A percentile compares a stretch with the other conserved stretches of the same genome.
These are phyloP conservation scores for Tapirus terrestris DNA, from an alignment of 2,113 vertebrate species.

Conservation along the genomic window DNA sequence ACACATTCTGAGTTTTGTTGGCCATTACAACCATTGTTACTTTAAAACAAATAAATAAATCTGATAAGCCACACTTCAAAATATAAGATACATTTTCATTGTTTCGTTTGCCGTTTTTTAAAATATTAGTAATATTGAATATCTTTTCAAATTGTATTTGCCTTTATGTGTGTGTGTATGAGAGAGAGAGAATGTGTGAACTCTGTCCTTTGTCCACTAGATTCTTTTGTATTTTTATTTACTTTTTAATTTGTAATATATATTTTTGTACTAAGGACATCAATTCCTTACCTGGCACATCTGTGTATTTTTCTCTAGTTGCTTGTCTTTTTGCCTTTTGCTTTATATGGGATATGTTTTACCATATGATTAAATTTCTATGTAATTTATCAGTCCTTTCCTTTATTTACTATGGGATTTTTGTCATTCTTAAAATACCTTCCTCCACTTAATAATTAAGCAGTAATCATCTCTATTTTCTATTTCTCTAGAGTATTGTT, in stretches of 20 bases:
- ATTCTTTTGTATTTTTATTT: background rate
- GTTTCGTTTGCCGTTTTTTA: background rate
- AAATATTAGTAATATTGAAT: background rate
- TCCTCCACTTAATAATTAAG: background rate
- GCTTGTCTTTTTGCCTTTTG: background rate
- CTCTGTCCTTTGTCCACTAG: background rate
- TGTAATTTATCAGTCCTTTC: background rate
- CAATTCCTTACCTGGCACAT: background rate
- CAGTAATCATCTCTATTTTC: background rate
- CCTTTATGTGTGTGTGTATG: accelerated
- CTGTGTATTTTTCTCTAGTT: background rate
- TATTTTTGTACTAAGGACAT: background rate
- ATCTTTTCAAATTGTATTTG: background rate
- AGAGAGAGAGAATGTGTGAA: background rate
- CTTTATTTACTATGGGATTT: background rate
- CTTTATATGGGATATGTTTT: background rate
- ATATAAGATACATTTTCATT: background rate
- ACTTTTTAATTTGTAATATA: background rate
- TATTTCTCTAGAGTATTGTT: background rate
- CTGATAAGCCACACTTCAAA: background rate
- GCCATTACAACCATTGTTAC: background rate
- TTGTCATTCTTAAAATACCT: background rate
- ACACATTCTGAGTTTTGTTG: background rate
- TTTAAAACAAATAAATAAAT: conserved; percentile 16
- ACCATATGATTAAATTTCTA: background rate